A percentile compares a stretch with the other conserved stretches of the same genome.
Conservation (phyloP, 35 echinoderm and acorn worm species). For the Acanthaster planci region DNA sequence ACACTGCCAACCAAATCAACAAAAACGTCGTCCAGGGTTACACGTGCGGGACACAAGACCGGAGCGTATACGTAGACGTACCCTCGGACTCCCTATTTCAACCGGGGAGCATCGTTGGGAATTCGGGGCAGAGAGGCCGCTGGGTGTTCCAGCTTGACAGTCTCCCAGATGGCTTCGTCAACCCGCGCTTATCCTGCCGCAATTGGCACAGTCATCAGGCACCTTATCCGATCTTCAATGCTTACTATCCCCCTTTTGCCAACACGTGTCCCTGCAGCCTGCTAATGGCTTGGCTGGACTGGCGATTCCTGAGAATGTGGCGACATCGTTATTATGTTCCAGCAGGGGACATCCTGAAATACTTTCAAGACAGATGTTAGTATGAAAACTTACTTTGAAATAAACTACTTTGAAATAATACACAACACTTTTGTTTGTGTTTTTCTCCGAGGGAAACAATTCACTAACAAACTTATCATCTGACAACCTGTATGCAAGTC, state of each 20-base stretch:
- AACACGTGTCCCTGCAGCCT: slow-evolving; percentile 64
- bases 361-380: background rate
- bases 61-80: background rate
- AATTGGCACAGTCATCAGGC: slow-evolving; percentile 63
- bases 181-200: slow-evolving; percentile 47
- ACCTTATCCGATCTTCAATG: slow-evolving; percentile 11
- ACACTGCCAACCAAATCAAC: background rate
- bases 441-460: no score
- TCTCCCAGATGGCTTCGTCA: no score
- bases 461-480: no score
- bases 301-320: background rate
- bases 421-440: no score
- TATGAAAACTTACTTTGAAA: no score
- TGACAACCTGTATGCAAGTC: no score
- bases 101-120: slow-evolving; percentile 30
- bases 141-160: slow-evolving; percentile 78
- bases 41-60: background rate
- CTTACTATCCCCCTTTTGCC: background rate
- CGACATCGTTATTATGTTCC: background rate
- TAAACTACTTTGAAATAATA: no score
- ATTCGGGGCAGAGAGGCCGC: slow-evolving; percentile 61
- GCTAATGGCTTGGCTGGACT: background rate
- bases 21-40: background rate
- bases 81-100: background rate
- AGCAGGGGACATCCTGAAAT: background rate